phyloP scores from a whole-genome alignment of 2,888 invertebrate genomes.

The Oligia fasciuncula region DNA sequence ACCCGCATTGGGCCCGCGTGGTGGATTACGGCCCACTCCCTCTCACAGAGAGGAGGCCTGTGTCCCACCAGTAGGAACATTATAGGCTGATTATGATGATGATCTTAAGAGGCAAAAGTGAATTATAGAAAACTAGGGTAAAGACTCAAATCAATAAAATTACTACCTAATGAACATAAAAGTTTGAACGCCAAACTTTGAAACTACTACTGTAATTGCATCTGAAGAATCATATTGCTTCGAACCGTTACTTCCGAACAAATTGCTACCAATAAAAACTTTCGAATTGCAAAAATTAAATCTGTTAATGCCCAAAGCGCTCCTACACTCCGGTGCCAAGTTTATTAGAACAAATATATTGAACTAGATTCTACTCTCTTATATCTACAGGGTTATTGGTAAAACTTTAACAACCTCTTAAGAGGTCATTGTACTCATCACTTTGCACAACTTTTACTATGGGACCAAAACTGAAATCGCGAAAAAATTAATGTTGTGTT shows the following conservation, averaged over 20 bases:
- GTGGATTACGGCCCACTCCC: too few species aligned
- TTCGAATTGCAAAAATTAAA: constrained; percentile 52
- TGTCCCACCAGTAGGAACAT: too few species aligned
- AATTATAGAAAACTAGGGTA: not conserved
- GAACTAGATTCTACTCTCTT: constrained; percentile 25
- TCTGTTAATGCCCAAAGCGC: constrained; percentile 42
- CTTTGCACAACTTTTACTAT: too few species aligned
- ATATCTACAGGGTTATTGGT: not conserved
- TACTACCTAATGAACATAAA: not conserved
- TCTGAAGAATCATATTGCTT: constrained; percentile 45
- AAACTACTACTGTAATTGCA: constrained; percentile 35
- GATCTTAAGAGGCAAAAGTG: not conserved
- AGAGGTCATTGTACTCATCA: too few species aligned
- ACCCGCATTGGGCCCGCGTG: too few species aligned
- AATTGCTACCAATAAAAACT: constrained; percentile 56
- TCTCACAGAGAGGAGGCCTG: too few species aligned
- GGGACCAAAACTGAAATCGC: too few species aligned
- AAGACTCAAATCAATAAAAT: not conserved
- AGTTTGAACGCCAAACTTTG: constrained; percentile 7
- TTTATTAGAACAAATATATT: constrained; percentile 49
- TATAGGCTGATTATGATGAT: too few species aligned
- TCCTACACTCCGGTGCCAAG: constrained; percentile 47
- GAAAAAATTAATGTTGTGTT: not conserved
- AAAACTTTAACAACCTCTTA: too few species aligned
- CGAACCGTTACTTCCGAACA: constrained; percentile 19